Evolutionary conservation across 1,140 invertebrate genomes (phyloP).

Genomic region (Paraescarpia echinospica): DNA sequence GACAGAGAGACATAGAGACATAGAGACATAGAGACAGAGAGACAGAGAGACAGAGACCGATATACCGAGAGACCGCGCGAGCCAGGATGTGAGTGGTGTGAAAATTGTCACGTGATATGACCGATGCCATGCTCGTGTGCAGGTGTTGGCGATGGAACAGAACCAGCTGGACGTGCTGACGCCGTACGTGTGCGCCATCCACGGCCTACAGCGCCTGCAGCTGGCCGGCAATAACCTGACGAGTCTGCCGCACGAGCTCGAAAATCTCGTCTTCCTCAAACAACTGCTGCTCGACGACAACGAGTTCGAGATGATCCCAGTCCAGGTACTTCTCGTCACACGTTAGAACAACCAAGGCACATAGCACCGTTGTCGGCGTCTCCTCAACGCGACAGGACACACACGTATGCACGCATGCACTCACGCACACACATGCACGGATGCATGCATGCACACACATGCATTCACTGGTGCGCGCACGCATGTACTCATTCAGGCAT

Average conservation of each 20-base stretch:
- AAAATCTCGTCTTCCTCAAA: constrained; percentile 46
- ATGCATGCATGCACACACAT: neutral
- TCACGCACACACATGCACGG: neutral
- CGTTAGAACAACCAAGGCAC: neutral
- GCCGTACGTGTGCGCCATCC: constrained; percentile 47
- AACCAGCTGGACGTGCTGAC: constrained; percentile 49
- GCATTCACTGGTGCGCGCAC: neutral
- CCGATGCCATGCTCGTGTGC: neutral
- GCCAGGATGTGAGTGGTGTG: neutral
- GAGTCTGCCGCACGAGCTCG: constrained; percentile 50
- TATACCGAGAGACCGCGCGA: no score
- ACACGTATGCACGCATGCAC: neutral
- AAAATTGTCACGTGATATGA: constrained; percentile 31
- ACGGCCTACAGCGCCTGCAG: constrained; percentile 42
- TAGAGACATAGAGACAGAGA: no score
- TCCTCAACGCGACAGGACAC: no score
- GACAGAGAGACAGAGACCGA: no score
- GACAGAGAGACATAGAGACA: no score
- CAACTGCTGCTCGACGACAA: constrained; percentile 53
- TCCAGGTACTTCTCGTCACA: constrained; percentile 35
- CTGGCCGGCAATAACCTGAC: constrained; percentile 53
- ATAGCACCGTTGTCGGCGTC: neutral
- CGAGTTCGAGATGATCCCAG: constrained; percentile 53
- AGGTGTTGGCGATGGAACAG: constrained; percentile 37
- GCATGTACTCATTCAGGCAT: neutral